Evolutionary conservation across 1,140 invertebrate species (phyloP).

Genomic region (Lasioglossum albipes): DNA sequence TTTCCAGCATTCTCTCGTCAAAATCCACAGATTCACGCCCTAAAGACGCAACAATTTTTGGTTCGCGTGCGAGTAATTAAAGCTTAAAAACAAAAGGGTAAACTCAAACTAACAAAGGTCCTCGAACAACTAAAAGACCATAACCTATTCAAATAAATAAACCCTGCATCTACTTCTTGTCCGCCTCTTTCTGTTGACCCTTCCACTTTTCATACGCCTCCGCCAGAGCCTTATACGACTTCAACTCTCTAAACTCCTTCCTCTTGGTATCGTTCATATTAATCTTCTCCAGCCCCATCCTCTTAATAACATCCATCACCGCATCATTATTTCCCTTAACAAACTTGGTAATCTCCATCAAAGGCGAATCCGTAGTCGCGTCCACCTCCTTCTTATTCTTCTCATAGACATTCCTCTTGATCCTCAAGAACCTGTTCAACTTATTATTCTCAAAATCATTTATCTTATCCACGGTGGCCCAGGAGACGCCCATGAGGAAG

Average conservation of each 20-base stretch:
- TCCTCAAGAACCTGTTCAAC: rapidly evolving
- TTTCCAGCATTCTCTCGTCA: no score
- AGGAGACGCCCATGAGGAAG: not conserved
- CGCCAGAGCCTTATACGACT: not conserved
- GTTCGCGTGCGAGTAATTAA: no score
- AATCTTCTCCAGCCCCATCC: not conserved
- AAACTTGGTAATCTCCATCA: conserved; percentile 13
- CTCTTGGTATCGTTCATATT: rapidly evolving
- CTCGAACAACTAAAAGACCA: no score
- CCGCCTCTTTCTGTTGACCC: not conserved
- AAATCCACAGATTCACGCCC: no score
- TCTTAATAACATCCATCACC: not conserved
- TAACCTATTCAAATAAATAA: no score
- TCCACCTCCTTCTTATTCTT: rapidly evolving
- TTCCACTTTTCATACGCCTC: not conserved
- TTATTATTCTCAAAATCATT: not conserved
- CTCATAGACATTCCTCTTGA: not conserved
- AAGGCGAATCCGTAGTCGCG: not conserved
- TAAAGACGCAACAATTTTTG: no score
- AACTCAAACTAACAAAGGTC: no score
- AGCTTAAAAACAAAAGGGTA: no score
- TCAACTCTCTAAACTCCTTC: rapidly evolving
- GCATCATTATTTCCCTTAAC: not conserved
- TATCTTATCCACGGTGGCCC: not conserved
- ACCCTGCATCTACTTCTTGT: no score